Evolutionary conservation across 2,797 vertebrate genomes (phyloP).

Genomic region (Sebastes hubbsi): DNA sequence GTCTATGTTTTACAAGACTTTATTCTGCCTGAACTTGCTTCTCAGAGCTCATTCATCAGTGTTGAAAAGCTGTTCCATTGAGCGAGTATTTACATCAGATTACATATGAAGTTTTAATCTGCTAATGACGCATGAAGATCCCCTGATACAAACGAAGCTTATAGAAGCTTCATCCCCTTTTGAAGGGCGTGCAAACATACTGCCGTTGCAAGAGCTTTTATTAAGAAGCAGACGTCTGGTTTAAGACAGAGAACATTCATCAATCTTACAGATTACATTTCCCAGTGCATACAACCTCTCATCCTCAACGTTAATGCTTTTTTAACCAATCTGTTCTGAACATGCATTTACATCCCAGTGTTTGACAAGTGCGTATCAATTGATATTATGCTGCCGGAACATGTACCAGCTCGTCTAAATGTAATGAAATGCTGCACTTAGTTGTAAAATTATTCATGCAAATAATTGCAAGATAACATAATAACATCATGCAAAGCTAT

Average conservation of each 20-base stretch:
- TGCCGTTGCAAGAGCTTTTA: constrained; percentile 5
- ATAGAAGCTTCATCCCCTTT: background rate
- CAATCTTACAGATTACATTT: constrained; percentile 17
- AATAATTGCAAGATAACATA: background rate
- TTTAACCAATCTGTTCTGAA: constrained; percentile 16
- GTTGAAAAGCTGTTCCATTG: background rate
- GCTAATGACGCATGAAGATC: background rate
- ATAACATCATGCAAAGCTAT: background rate
- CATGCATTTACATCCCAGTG: background rate
- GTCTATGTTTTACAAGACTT: background rate
- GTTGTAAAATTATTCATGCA: background rate
- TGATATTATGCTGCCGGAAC: background rate
- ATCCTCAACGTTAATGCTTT: background rate
- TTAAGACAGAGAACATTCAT: constrained; percentile 9
- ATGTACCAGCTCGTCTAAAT: background rate
- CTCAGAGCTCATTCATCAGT: background rate
- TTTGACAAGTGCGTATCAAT: background rate
- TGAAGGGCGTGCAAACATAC: background rate
- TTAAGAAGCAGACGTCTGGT: constrained; percentile 10
- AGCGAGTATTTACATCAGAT: background rate
- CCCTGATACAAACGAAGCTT: constrained; percentile 3
- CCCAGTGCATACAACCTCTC: background rate
- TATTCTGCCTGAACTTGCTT: constrained; percentile 19
- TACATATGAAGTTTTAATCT: background rate
- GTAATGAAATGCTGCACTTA: background rate